These are phyloP conservation scores for Orthonevra nobilis DNA, from an alignment of 2,888 invertebrate species.

Conservation along the genomic window DNA sequence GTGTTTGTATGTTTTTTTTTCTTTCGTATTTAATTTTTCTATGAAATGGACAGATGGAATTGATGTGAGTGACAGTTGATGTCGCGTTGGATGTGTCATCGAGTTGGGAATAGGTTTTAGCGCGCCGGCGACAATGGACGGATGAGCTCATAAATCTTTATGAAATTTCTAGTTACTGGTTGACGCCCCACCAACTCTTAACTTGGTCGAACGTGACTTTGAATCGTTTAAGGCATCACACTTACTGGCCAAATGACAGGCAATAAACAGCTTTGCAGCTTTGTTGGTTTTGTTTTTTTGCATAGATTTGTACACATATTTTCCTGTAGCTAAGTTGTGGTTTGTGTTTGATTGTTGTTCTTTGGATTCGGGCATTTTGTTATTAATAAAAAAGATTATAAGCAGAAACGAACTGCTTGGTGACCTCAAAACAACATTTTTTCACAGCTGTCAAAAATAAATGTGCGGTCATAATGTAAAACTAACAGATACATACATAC, in stretches of 20 bases:
- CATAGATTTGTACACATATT: no score
- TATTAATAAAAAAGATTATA: no score
- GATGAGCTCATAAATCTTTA: conserved; percentile 60
- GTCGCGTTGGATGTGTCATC: conserved; percentile 56
- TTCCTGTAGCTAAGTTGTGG: no score
- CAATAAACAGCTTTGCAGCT: conserved; percentile 54
- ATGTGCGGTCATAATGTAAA: no score
- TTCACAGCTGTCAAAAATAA: no score
- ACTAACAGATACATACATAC: no score
- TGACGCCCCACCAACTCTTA: conserved; percentile 48
- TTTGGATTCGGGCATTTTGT: no score
- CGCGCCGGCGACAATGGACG: neutral
- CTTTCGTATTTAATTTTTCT: conserved; percentile 1
- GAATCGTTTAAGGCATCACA: conserved; percentile 50
- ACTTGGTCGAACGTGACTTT: conserved; percentile 56
- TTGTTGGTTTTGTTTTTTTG: no score
- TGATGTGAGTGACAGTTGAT: conserved; percentile 67
- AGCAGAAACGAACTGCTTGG: no score
- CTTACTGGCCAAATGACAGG: conserved; percentile 31
- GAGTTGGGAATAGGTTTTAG: conserved; percentile 36
- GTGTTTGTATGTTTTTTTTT: conserved; percentile 39
- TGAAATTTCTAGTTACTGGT: conserved; percentile 44
- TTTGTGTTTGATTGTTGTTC: no score
- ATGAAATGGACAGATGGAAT: conserved; percentile 39
- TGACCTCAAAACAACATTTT: no score